Base-by-base conservation (phyloP, 2,888 invertebrate genomes). In the Trisateles emortualis region DNA sequence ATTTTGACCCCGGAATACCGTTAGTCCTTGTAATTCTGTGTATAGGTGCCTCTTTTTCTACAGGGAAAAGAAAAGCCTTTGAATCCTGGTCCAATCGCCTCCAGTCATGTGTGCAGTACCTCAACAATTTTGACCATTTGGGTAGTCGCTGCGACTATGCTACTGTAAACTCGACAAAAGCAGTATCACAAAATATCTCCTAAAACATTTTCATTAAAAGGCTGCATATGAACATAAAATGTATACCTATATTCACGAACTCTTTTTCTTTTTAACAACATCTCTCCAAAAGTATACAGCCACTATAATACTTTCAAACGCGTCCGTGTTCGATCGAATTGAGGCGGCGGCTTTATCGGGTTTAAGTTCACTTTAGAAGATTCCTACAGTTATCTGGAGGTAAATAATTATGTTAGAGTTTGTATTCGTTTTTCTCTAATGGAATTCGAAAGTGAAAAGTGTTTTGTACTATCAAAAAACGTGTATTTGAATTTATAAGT, bases 401-500 rank as follows among this genome's bases (percentile, higher is more conserved):
- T 36, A 17, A 19, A 36, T 36, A 36, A 36, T 17, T 36, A 19
- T 36, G 19, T 36, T 36, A 19, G 5, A 29, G 26, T 35, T 52
- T 26, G 35, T 29, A 24, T 16, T 50, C 32, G 32, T 40, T 54
- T 26, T 49, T 43, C 24, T 19, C 4, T 8, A 17, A 10, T 1
- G 2, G 36, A 17, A n/a, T 36, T 17, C 36, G 3, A 19, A 2
- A n/a, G 36, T n/a, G 3, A 13, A 17, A 35, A 16, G 35, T 35
- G 16, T 16, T 14, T 35, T 35, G 11, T 6, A 8, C 14, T 3
- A 9, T 16, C 16, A 6, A 5, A 10, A 45, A 52, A 54, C 42
- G 49, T 35, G 58, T 61, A 67, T 68, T 62, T 10, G 29, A 22
- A 22, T n/a, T n/a, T n/a, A n/a, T n/a, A n/a, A n/a, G n/a, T n/a